phyloP scores from a whole-genome alignment of 2,888 invertebrate species.

The Caenorhabditis angaria region DNA sequence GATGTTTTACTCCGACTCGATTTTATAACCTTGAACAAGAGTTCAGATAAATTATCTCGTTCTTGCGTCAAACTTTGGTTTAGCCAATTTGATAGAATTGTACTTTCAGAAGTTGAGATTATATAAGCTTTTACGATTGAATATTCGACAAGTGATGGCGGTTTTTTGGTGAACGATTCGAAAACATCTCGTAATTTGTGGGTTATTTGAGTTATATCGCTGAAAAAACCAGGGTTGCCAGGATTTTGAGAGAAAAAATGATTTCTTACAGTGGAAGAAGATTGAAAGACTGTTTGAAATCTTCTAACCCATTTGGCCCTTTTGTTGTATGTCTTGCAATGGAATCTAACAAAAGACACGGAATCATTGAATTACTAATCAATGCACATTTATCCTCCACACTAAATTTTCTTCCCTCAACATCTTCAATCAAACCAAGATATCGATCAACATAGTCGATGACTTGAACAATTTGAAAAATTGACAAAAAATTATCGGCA shows the following conservation, averaged over 20 bases:
- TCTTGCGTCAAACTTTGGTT: constrained; percentile 39
- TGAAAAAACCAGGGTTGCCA: constrained; percentile 11
- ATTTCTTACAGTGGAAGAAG: constrained; percentile 22
- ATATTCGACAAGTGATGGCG: constrained; percentile 48
- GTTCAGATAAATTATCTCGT: constrained; percentile 47
- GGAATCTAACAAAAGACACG: constrained; percentile 45
- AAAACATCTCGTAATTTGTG: constrained; percentile 37
- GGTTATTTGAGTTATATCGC: constrained; percentile 20
- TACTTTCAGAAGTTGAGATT: constrained; percentile 47
- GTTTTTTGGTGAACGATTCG: constrained; percentile 35
- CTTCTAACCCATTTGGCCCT: constrained; percentile 44
- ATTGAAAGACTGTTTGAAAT: constrained; percentile 32
- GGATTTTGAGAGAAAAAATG: too few relatives aligned
- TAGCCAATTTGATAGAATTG: constrained; percentile 41
- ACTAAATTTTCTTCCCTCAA: constrained; percentile 44
- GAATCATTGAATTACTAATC: constrained; percentile 48
- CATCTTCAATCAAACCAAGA: constrained; percentile 45
- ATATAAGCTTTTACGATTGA: constrained; percentile 46
- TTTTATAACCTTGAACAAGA: constrained; percentile 56
- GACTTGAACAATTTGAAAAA: constrained; percentile 56
- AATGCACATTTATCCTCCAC: constrained; percentile 62
- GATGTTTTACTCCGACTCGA: constrained; percentile 41
- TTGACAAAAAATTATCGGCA: constrained; percentile 37
- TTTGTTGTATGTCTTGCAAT: constrained; percentile 39
- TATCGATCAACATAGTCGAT: constrained; percentile 65